These are phyloP conservation scores for Pseudolaguvia tuberculata DNA, from an alignment of 2,113 vertebrate genomes.

Conservation along the genomic window DNA sequence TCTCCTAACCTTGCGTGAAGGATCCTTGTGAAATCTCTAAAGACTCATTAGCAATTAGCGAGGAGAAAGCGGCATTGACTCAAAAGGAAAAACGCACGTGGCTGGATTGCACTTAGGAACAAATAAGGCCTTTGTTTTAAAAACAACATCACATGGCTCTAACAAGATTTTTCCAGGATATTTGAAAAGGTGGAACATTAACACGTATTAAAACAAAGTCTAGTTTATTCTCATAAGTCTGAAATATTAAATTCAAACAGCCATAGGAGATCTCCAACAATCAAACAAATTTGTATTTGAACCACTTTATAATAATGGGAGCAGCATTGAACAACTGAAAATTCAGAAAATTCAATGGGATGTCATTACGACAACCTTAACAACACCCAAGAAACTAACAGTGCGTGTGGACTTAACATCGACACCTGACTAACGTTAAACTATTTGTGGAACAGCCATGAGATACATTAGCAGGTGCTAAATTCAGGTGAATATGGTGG, in stretches of 20 bases:
- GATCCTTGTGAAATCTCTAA: conserved; percentile 22
- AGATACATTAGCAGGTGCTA: neutral
- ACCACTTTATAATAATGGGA: neutral
- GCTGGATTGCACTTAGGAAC: conserved; percentile 2
- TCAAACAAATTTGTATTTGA: neutral
- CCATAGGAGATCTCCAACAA: neutral
- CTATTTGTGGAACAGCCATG: neutral
- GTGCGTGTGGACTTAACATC: neutral
- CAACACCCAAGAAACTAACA: neutral
- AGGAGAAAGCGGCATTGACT: conserved; percentile 24
- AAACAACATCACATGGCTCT: neutral
- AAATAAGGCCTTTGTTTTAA: conserved; percentile 32
- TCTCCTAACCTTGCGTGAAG: conserved; percentile 21
- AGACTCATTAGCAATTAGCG: conserved; percentile 26
- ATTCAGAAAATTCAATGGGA: too few relatives aligned
- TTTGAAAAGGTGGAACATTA: neutral
- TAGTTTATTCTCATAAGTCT: neutral
- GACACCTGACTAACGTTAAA: neutral
- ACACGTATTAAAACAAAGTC: too few relatives aligned
- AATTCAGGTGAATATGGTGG: neutral
- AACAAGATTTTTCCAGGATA: neutral
- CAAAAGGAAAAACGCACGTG: conserved; percentile 20
- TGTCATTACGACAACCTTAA: too few relatives aligned
- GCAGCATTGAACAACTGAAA: too few relatives aligned
- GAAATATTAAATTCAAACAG: neutral